Evolutionary conservation across 1,140 invertebrate species (phyloP).

Genomic region (Euura lappo): DNA sequence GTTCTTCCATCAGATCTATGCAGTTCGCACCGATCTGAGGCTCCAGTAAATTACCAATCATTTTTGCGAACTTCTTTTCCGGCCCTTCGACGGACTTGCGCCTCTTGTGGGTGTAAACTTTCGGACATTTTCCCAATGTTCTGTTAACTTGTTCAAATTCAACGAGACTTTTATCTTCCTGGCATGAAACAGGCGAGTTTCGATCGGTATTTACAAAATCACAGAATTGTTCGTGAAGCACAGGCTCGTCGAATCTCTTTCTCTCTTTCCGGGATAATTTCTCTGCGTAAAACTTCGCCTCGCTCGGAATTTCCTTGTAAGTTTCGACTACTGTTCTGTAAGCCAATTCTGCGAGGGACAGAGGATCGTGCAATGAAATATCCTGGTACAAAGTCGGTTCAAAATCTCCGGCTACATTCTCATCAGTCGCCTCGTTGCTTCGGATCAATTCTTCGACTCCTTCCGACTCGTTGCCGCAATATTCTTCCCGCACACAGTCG

Average conservation of each 20-base stretch:
- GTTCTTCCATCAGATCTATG: conserved; percentile 52
- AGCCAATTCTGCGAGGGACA: not conserved
- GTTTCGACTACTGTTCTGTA: not conserved
- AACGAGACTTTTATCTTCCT: conserved; percentile 26
- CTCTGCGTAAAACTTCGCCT: not conserved
- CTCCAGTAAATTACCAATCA: conserved; percentile 37
- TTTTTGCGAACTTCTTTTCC: conserved; percentile 16
- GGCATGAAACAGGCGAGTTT: conserved; percentile 18
- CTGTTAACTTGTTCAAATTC: conserved; percentile 38
- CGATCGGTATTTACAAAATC: conserved; percentile 39
- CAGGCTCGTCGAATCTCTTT: conserved; percentile 25
- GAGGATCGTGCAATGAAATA: not conserved
- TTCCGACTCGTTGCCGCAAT: not conserved
- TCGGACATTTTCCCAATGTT: conserved; percentile 49
- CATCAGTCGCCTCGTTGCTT: not conserved
- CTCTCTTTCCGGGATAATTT: not conserved
- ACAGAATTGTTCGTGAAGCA: conserved; percentile 46
- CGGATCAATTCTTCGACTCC: not conserved
- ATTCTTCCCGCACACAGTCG: not conserved
- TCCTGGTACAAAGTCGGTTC: not conserved
- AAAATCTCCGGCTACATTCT: not conserved
- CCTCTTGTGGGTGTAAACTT: conserved; percentile 52
- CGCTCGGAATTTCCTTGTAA: not conserved
- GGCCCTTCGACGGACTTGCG: conserved; percentile 19
- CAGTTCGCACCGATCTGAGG: conserved; percentile 35